Percentiles rank a stretch among this genome's conserved stretches.
These are phyloP conservation scores for Brachionus koreanus DNA, from an alignment of 1,140 invertebrate species.

Conservation along the genomic window DNA sequence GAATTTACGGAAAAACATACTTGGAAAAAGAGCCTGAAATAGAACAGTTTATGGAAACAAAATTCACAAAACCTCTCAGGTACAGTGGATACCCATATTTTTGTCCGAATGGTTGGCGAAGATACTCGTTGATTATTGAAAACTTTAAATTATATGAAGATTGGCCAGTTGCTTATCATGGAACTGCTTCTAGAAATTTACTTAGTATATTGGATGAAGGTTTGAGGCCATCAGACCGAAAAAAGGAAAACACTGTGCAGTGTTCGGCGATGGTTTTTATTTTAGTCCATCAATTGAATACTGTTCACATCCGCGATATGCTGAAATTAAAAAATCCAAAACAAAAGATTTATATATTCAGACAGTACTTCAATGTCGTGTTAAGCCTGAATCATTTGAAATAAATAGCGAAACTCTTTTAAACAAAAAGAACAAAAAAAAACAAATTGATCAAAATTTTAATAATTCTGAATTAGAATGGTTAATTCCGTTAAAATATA, in stretches of 20 bases:
- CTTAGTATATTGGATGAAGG: not conserved
- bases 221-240: not conserved
- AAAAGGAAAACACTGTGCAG: not conserved
- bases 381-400: not conserved
- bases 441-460: not conserved
- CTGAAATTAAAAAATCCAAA: not conserved
- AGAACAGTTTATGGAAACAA: not conserved
- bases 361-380: not conserved
- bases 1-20: not conserved
- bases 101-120: not conserved
- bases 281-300: not conserved
- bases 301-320: not conserved
- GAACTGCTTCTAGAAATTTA: not conserved
- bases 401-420: not conserved
- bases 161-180: conserved; percentile 6
- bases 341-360: not conserved
- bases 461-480: not conserved
- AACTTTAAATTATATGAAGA: not conserved
- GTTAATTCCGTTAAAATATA: not conserved
- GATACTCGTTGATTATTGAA: not conserved
- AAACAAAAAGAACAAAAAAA: not conserved
- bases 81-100: not conserved
- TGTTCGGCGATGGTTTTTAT: not conserved
- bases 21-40: not conserved
- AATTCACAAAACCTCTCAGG: not conserved